These are phyloP conservation scores for Montipora efflorescens DNA, from an alignment of 64 coral and sea anemone genomes.

Conservation along the genomic window DNA sequence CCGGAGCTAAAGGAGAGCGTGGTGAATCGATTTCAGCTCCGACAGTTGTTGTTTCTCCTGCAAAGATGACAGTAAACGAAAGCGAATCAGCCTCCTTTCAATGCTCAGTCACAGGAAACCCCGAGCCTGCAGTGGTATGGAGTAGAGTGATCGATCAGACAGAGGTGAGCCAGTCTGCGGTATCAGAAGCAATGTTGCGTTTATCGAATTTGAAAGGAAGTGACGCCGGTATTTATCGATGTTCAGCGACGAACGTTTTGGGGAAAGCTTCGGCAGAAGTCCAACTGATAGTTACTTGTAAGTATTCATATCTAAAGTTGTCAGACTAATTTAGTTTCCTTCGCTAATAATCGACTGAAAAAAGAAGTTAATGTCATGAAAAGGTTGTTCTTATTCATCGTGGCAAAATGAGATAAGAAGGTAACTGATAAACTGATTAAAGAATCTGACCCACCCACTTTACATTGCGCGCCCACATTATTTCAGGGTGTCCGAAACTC, in stretches of 20 bases:
- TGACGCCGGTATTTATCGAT: not conserved
- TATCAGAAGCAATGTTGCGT: not conserved
- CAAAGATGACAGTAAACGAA: slow-evolving; percentile 26
- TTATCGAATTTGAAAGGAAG: not conserved
- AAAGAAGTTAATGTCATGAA: not conserved
- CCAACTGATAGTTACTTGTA: not conserved
- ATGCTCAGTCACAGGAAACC: slow-evolving; percentile 67
- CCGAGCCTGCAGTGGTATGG: slow-evolving; percentile 40
- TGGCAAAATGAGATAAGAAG: too few species aligned
- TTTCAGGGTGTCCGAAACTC: too few species aligned
- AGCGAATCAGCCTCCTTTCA: slow-evolving; percentile 7
- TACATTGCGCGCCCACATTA: too few species aligned
- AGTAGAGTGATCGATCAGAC: slow-evolving; percentile 45
- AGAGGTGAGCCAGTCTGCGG: not conserved
- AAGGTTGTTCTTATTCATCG: not conserved
- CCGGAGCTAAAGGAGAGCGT: slow-evolving; percentile 46
- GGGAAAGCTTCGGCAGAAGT: not conserved
- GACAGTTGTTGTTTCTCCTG: not conserved
- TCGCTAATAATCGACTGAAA: too few species aligned
- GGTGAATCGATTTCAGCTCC: slow-evolving; percentile 6
- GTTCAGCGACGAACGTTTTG: not conserved
- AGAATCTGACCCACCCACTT: too few species aligned
- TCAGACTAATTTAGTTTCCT: too few species aligned
- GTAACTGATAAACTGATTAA: too few species aligned
- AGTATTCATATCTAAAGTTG: not conserved